Evolutionary conservation across 2,113 vertebrate genomes (phyloP).

Genomic region (Ochotona curzoniae): DNA sequence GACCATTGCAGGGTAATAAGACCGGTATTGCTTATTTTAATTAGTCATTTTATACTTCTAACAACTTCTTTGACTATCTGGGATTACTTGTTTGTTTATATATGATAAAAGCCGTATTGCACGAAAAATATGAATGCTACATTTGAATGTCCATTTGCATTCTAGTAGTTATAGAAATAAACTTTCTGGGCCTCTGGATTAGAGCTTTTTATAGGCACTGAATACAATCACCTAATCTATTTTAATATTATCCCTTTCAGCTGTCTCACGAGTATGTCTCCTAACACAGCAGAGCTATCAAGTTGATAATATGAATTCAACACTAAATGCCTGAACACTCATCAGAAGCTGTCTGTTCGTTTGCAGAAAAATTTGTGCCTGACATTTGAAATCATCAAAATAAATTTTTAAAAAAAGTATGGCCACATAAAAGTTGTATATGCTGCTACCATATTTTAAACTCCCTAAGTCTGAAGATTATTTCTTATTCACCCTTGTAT

Average conservation of each 20-base stretch:
- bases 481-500: not conserved
- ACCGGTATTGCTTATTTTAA: conserved; percentile 81
- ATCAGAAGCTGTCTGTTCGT: conserved; percentile 73
- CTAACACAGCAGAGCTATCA: conserved; percentile 74
- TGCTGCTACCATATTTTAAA: conserved; percentile 18
- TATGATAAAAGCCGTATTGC: conserved; percentile 79
- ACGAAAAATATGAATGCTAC: conserved; percentile 80
- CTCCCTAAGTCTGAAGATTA: not conserved
- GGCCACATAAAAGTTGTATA: conserved; percentile 39
- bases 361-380: conserved; percentile 71
- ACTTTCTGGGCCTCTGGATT: conserved; percentile 76
- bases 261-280: conserved; percentile 63
- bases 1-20: conserved; percentile 81
- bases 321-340: conserved; percentile 72
- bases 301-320: conserved; percentile 75
- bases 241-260: conserved; percentile 81
- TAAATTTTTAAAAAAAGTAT: conserved; percentile 13
- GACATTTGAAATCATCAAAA: conserved; percentile 70
- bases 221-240: conserved; percentile 82
- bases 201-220: conserved; percentile 79
- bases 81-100: conserved; percentile 81
- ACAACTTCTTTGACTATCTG: conserved; percentile 82
- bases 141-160: conserved; percentile 82
- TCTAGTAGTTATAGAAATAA: conserved; percentile 81
- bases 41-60: conserved; percentile 82